These are phyloP conservation scores for Falco novaeseelandiae DNA, from an alignment of 2,797 vertebrate species.

Conservation along the genomic window DNA sequence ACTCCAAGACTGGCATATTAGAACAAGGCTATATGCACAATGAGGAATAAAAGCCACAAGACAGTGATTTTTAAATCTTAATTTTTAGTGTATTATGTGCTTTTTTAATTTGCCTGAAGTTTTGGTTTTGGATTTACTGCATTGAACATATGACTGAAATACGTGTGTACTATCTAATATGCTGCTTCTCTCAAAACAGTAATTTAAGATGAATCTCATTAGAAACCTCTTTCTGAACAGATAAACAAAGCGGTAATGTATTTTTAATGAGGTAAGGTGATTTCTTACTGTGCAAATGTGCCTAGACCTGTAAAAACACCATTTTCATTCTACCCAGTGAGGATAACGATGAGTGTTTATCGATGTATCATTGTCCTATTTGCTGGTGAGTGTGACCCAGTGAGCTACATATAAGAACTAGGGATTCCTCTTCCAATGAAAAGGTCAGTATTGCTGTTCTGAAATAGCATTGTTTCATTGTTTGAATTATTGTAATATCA, in stretches of 20 bases:
- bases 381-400: slow-evolving; percentile 34
- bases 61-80: background rate
- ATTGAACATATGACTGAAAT: background rate
- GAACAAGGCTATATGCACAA: background rate
- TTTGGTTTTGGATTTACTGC: background rate
- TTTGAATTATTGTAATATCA: background rate
- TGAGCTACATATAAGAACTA: slow-evolving; percentile 25
- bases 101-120: background rate
- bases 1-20: background rate
- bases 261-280: slow-evolving; percentile 60
- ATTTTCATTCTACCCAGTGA: background rate
- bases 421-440: background rate
- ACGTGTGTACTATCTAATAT: background rate
- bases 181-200: slow-evolving; percentile 23
- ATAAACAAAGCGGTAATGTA: slow-evolving; percentile 38
- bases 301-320: slow-evolving; percentile 35
- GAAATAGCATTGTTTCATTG: background rate
- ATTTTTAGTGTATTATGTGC: background rate
- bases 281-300: slow-evolving; percentile 48
- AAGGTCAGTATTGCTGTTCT: background rate
- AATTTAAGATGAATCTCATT: slow-evolving; percentile 55
- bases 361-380: slow-evolving; percentile 39
- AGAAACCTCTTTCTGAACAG: slow-evolving; percentile 9
- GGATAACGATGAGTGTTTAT: slow-evolving; percentile 1
- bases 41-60: background rate